phyloP scores from a whole-genome alignment of 2,888 invertebrate genomes.

The Lingula anatina region DNA sequence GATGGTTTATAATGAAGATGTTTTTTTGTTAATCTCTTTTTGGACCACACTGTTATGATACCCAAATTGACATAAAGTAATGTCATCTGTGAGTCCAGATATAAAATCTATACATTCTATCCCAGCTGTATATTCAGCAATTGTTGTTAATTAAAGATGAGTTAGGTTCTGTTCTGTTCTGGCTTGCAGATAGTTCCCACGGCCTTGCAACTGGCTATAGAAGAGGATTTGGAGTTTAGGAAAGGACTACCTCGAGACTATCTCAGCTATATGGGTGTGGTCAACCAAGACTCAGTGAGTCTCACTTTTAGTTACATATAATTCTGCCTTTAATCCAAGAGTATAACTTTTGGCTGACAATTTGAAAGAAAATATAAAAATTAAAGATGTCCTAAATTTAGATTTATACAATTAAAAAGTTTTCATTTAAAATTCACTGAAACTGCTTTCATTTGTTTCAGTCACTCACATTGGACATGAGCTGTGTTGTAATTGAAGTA shows the following conservation, averaged over 20 bases:
- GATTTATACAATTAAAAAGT: no score
- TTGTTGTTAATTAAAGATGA: background rate
- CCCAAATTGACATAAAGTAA: no score
- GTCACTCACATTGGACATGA: background rate
- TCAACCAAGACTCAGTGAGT: slow-evolving; percentile 58
- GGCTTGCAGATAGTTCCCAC: slow-evolving; percentile 62
- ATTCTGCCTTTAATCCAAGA: no score
- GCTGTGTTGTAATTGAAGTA: slow-evolving; percentile 3
- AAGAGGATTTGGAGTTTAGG: slow-evolving; percentile 67
- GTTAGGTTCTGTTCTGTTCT: no score
- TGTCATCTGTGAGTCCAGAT: no score
- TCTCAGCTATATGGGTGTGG: slow-evolving; percentile 69
- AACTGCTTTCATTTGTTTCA: background rate
- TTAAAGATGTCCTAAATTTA: no score
- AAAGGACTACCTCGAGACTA: slow-evolving; percentile 76
- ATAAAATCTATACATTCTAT: background rate
- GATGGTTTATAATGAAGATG: no score
- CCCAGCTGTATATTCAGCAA: background rate
- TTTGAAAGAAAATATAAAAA: no score
- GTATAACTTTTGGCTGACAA: no score
- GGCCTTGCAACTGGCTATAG: slow-evolving; percentile 69
- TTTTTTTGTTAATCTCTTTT: no score
- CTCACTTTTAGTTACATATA: no score
- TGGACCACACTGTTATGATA: no score
- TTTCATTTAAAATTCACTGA: background rate